phyloP scores from a whole-genome alignment of 2,888 invertebrate genomes.

The Biston betularia region DNA sequence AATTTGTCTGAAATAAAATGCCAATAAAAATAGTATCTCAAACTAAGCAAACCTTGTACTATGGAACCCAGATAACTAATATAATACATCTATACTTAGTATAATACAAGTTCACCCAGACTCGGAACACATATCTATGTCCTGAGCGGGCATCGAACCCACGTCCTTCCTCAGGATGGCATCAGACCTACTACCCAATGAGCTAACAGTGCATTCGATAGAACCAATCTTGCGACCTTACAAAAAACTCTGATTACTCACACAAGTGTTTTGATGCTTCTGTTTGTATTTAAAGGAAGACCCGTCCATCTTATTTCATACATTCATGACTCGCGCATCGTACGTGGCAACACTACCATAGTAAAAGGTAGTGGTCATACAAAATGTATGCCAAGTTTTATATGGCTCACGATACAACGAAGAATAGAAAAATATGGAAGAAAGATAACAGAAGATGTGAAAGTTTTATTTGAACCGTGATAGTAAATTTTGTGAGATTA shows the following conservation, averaged over 20 bases:
- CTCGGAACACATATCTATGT: too few species aligned
- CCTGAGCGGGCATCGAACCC: too few species aligned
- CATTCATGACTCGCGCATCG: slow-evolving; percentile 60
- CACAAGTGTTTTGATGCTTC: background rate
- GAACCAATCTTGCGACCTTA: background rate
- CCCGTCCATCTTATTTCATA: slow-evolving; percentile 43
- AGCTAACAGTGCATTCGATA: background rate
- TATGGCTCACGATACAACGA: slow-evolving; percentile 18
- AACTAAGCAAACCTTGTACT: too few species aligned
- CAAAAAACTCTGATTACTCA: background rate
- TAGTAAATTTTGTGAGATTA: background rate
- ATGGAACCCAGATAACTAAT: too few species aligned
- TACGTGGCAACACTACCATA: slow-evolving; percentile 42
- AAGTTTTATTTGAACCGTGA: slow-evolving; percentile 24
- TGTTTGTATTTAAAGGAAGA: background rate
- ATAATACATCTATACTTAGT: too few species aligned
- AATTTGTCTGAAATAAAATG: too few species aligned
- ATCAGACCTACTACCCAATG: too few species aligned
- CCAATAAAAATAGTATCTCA: too few species aligned
- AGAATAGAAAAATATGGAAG: slow-evolving; percentile 19
- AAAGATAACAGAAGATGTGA: slow-evolving; percentile 15
- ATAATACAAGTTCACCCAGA: too few species aligned
- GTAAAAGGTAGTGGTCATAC: slow-evolving; percentile 43
- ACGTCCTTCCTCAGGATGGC: too few species aligned
- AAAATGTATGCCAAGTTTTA: slow-evolving; percentile 49